Base-by-base conservation (phyloP, 2,113 vertebrate species). In the Syngnathus typhle region DNA sequence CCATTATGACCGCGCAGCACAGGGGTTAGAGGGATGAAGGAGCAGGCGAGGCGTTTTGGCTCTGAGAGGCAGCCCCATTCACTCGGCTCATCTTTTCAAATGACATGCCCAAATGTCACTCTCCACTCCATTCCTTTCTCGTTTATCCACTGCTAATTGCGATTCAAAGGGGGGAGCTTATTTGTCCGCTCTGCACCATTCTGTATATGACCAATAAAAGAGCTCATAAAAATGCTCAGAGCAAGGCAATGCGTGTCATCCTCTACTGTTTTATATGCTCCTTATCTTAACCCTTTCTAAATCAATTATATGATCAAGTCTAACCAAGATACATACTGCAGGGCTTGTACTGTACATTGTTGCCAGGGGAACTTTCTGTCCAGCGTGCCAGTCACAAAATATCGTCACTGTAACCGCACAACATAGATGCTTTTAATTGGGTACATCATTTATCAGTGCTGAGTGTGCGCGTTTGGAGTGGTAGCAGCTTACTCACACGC, bases 401-500 rank as follows among this genome's bases (percentile, higher is more conserved):
- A 60, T 54, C 66, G 61, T n/a, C 44, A 47, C 44, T 15, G 32
- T 27, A 39, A 74, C 41, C 64, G 63, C 27, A n/a, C 58, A 56
- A 12, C 21, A 55, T 6, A 6, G 13, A n/a, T 51, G 47, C 47
- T 7, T 51, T 5, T 36, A 1, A 11, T 49, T 32, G 16, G 7
- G 9, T 36, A 68, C 74, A 80, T 69, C 74, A 80, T 69, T 72
- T 65, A 59, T 36, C 15, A 37, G 61, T 69, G 70, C 68, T 32
- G 47, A 60, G 47, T 76, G 75, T 70, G 74, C 78, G 47, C 52
- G 39, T 71, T 72, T 69, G 64, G 68, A 64, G 39, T 21, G 19
- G 4, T 69, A 71, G 71, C 85, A 79, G 88, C 58, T 75, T 93
- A 99, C 97, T 98, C 92, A 99, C 97, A 99, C 81, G 97, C 97